A percentile compares a stretch with the other conserved stretches of the same genome.
phyloP scores from a whole-genome alignment of 2,888 invertebrate species.

The Drosophila maculinotata region DNA sequence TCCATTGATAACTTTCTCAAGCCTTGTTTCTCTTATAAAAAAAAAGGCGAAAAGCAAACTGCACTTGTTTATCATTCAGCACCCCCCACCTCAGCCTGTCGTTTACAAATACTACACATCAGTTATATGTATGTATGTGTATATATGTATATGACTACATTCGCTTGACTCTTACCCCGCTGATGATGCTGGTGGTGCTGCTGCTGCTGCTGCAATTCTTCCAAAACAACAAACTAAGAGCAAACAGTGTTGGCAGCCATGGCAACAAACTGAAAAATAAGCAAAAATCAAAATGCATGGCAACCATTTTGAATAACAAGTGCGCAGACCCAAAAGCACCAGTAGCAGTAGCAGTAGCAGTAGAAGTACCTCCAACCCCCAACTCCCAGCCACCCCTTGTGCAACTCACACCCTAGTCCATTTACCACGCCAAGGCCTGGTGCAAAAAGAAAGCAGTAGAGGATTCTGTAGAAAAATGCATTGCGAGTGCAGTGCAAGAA shows the following conservation, averaged over 20 bases:
- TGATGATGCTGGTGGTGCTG: too few relatives aligned
- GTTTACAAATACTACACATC: constrained; percentile 45
- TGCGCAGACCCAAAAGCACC: constrained; percentile 54
- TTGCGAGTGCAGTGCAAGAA: constrained; percentile 62
- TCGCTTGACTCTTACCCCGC: constrained; percentile 2
- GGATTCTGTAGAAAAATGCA: constrained; percentile 58
- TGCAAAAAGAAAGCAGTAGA: constrained; percentile 46
- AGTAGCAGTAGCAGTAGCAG: not conserved
- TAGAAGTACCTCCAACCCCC: constrained; percentile 4
- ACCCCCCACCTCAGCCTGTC: not conserved
- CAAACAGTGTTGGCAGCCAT: constrained; percentile 72
- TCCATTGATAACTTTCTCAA: constrained; percentile 10
- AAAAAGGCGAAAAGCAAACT: constrained; percentile 7
- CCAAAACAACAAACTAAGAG: constrained; percentile 69
- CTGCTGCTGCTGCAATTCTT: constrained; percentile 48
- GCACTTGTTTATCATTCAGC: constrained; percentile 38
- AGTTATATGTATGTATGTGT: constrained; percentile 9
- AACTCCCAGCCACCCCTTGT: not conserved
- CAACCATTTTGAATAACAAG: constrained; percentile 80
- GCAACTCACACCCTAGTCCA: not conserved
- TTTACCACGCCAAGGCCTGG: constrained; percentile 5
- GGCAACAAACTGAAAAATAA: constrained; percentile 77
- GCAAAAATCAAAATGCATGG: constrained; percentile 77
- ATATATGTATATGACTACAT: constrained; percentile 4
- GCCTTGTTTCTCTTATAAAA: constrained; percentile 1